Evolutionary conservation across 2,888 invertebrate species (phyloP), one percentile per base, ranked within the genome.

Genomic region (Acleris sparsana): DNA sequence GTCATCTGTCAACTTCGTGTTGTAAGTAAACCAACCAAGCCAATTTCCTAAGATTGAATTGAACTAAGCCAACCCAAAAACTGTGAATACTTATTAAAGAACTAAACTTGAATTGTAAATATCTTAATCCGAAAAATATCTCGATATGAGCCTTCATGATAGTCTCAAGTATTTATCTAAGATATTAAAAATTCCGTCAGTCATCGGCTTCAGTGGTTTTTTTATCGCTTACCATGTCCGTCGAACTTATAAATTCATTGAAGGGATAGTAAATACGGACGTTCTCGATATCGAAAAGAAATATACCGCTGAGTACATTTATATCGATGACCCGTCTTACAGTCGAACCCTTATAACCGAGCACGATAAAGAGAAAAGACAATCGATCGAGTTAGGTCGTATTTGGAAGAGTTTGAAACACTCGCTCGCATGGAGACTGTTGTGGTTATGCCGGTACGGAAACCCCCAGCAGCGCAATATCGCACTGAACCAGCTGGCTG

Each of bases 381-480:
- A 85, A n/a, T 75, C 86, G 0, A 74, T 88, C 0, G 89, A 89
- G 1, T 71, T 90, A 1, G 72, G 79, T 43, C 82, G 87, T 13
- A 85, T 91, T 85, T 95, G 95, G 95, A 95, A 95, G 76, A 91
- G 94, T 16, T 84, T 95, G 17, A 94, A 94, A 75, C 93, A 94
- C 75, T 94, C 93, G 6, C 80, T 95, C n/a, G 95, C 95, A 1
- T 95, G 95, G 91, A 93, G 94, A 70, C 84, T 96, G 39, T 77
- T 96, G 17, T 93, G 94, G 83, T 88, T 96, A 62, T 95, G 96
- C 43, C 94, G 94, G 71, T 93, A 93, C 69, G 95, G 95, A n/a
- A 93, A 93, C 69, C 90, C 88, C 69, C 88, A 93, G 62, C 94
- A 95, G 71, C 93, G 95, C 9, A 88, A 93, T 57, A 93, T 94